These are phyloP conservation scores for Heterodera schachtii DNA, from an alignment of 1,140 invertebrate genomes.

Conservation along the genomic window DNA sequence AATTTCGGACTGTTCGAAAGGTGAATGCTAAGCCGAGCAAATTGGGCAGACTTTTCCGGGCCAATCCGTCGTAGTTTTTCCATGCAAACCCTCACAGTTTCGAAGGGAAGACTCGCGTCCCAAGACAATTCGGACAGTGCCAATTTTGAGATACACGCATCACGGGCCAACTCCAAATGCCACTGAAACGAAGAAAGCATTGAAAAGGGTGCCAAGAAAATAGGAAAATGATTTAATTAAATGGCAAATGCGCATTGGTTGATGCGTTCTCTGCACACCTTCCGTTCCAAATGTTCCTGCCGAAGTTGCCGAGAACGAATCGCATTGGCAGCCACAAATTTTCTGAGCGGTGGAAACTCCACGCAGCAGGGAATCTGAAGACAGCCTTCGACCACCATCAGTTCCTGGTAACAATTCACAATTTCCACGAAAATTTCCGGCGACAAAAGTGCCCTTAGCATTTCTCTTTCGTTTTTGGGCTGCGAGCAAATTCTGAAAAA, in stretches of 20 bases:
- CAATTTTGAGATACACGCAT: slow-evolving; percentile 15
- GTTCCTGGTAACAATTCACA: slow-evolving; percentile 43
- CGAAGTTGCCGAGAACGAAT: slow-evolving; percentile 9
- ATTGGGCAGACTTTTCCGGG: neutral
- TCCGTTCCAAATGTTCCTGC: slow-evolving; percentile 23
- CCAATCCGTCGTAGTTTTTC: slow-evolving; percentile 27
- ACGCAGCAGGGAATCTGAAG: slow-evolving; percentile 57
- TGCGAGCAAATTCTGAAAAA: slow-evolving; percentile 27
- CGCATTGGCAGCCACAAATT: slow-evolving; percentile 39
- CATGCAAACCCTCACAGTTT: slow-evolving; percentile 25
- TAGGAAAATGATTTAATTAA: neutral
- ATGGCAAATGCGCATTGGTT: too few species aligned
- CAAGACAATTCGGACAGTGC: slow-evolving; percentile 36
- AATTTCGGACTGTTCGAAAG: slow-evolving; percentile 42
- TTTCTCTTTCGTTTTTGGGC: slow-evolving; percentile 16
- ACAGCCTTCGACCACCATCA: slow-evolving; percentile 43
- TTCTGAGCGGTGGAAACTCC: slow-evolving; percentile 34
- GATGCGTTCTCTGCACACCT: neutral
- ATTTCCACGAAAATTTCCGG: slow-evolving; percentile 41
- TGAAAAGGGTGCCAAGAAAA: neutral
- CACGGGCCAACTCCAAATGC: slow-evolving; percentile 20
- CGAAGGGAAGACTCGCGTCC: slow-evolving; percentile 34
- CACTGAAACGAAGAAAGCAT: slow-evolving; percentile 16
- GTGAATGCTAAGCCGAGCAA: slow-evolving; percentile 34
- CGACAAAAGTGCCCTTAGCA: slow-evolving; percentile 25